Evolutionary conservation across 2,888 invertebrate genomes (phyloP), one percentile per base, ranked within the genome.

Genomic region (Lasioglossum malachurum): DNA sequence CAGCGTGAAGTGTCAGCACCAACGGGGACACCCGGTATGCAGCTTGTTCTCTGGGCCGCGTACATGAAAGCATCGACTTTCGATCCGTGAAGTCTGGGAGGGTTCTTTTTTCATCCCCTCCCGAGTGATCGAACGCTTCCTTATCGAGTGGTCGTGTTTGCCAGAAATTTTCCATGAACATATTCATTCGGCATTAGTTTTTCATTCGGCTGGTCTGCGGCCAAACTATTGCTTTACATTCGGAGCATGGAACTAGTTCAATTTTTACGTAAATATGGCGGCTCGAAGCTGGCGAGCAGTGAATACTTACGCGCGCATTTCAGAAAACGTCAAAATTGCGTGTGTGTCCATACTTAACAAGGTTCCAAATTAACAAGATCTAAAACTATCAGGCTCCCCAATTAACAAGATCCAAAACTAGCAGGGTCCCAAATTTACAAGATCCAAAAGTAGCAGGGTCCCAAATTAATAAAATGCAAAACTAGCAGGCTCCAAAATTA

Each of bases 101-200:
- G 72, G 38, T 44, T n/a, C 35, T 7, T 44, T 82, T 69, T 64
- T 44, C 53, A 35, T 57, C 49, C 27, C 64, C 19, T 35, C 12
- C 31, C 2, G 67, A 27, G 76, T 81, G 83, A 84, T 82, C 71
- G 49, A 69, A 35, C 78, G 82, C 72, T 76, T 84, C 78, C 84
- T 77, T 80, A 83, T 88, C 83, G 38, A 38, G 27, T 27, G 19
- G 75, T 75, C 78, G 80, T 72, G 69, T 71, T 41, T 49, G 69
- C 76, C 69, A 80, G 83, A 83, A 84, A 78, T 80, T 75, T 46
- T 16, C 71, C 67, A 44, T 57, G 83, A 87, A 81, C 72, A 79
- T 57, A 80, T 77, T 75, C 80, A 72, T 31, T 23, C 38, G 35
- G 4, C 31, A 75, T 86, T 88, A 82, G 89, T 86, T 84, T 87